phyloP scores from a whole-genome alignment of 2,888 invertebrate species.

The Amiota minor region DNA sequence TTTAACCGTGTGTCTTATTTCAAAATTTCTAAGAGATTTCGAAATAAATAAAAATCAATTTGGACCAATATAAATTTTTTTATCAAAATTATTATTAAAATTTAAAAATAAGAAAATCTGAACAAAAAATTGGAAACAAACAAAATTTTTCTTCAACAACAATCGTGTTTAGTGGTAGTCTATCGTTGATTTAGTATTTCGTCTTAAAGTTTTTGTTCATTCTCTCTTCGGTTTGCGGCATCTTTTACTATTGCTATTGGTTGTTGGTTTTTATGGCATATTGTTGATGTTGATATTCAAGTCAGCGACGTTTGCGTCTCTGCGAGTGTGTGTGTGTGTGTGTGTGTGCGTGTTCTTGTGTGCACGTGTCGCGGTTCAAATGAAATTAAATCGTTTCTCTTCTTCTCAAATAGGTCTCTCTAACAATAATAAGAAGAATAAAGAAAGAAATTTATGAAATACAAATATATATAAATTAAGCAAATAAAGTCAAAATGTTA shows the following conservation, averaged over 20 bases:
- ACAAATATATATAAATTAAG: neutral
- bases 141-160: neutral
- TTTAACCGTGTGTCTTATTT: too few species aligned
- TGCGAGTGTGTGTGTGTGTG: neutral
- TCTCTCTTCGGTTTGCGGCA: neutral
- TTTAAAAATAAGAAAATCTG: too few species aligned
- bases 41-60: too few species aligned
- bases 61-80: too few species aligned
- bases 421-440: neutral
- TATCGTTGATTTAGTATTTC: neutral
- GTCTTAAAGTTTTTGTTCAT: neutral
- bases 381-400: neutral
- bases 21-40: too few species aligned
- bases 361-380: constrained; percentile 23
- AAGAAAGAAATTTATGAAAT: neutral
- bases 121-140: too few species aligned
- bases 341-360: neutral
- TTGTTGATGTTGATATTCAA: too few species aligned
- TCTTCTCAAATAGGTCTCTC: neutral
- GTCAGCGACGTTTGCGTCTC: too few species aligned
- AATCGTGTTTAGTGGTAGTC: neutral
- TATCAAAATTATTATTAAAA: too few species aligned
- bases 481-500: constrained; percentile 54
- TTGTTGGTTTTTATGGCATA: too few species aligned
- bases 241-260: too few species aligned